Conservation (phyloP, 2,797 vertebrate species). For the Tarsius wallacei region DNA sequence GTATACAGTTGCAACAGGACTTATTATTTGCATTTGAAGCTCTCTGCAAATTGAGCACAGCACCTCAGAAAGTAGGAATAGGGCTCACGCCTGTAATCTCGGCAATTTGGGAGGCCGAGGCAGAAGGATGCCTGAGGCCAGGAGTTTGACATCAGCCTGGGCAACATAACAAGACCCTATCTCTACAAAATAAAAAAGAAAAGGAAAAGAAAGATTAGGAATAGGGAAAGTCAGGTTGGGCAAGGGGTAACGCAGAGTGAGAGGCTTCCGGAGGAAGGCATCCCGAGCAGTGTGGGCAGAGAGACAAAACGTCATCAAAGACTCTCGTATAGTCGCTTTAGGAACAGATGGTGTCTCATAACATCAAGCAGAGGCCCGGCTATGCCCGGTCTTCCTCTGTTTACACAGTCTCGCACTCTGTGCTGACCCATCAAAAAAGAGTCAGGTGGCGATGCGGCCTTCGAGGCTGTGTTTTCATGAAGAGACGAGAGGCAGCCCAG, state of each 20-base stretch:
- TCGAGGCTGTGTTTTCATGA: neutral
- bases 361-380: accelerated
- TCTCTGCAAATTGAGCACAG: neutral
- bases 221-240: too few relatives aligned
- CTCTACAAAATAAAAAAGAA: too few relatives aligned
- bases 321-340: accelerated
- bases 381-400: accelerated
- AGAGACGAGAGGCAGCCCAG: accelerated
- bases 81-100: too few relatives aligned
- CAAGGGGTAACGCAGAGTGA: accelerated
- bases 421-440: too few relatives aligned
- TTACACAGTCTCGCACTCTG: neutral
- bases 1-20: neutral
- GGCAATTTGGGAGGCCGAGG: too few relatives aligned
- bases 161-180: too few relatives aligned
- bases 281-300: neutral
- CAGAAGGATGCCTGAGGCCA: too few relatives aligned
- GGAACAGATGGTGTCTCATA: neutral
- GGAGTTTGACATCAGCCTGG: too few relatives aligned
- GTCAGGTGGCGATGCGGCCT: neutral
- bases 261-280: neutral
- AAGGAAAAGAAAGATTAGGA: neutral
- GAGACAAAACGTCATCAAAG: neutral
- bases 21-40: neutral
- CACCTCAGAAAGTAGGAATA: neutral